Percentiles rank a stretch among this genome's conserved stretches.
These are phyloP conservation scores for Hydrotaea diabolus DNA, from an alignment of 2,888 invertebrate species.

Conservation along the genomic window DNA sequence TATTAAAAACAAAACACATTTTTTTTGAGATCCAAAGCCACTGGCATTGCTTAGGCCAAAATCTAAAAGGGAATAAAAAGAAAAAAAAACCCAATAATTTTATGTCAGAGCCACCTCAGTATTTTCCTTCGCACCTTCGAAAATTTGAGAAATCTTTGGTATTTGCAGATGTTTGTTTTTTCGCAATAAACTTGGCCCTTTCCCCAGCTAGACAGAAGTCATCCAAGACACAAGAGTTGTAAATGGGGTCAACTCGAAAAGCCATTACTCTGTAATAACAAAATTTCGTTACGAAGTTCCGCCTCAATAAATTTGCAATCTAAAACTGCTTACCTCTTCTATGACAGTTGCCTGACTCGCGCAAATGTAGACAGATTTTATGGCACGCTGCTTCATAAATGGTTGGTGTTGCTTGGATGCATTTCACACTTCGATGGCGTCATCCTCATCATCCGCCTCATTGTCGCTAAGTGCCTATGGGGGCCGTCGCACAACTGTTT, in stretches of 20 bases:
- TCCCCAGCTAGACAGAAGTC: constrained; percentile 20
- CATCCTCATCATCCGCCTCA: constrained; percentile 69
- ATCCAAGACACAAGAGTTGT: constrained; percentile 52
- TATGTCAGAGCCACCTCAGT: not conserved
- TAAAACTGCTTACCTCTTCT: constrained; percentile 40
- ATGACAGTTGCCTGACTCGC: constrained; percentile 28
- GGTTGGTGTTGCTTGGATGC: constrained; percentile 46
- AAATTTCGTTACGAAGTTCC: not conserved
- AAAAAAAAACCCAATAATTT: not conserved
- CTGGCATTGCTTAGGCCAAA: constrained; percentile 43
- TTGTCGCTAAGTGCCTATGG: constrained; percentile 61
- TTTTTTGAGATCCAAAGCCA: constrained; percentile 63
- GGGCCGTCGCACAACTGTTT: constrained; percentile 69
- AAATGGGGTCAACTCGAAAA: constrained; percentile 31
- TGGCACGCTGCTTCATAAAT: constrained; percentile 51
- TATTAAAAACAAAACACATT: constrained; percentile 28
- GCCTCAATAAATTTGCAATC: not conserved
- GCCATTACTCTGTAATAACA: constrained; percentile 43
- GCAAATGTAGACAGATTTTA: constrained; percentile 32
- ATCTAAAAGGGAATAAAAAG: constrained; percentile 31
- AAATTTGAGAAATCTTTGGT: constrained; percentile 57
- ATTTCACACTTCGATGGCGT: constrained; percentile 70
- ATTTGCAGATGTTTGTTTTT: not conserved
- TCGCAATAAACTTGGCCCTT: constrained; percentile 23
- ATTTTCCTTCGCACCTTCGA: constrained; percentile 37